Evolutionary conservation across 2,888 invertebrate genomes (phyloP), one percentile per base, ranked within the genome.

Genomic region (Drosophila subsilvestris): DNA sequence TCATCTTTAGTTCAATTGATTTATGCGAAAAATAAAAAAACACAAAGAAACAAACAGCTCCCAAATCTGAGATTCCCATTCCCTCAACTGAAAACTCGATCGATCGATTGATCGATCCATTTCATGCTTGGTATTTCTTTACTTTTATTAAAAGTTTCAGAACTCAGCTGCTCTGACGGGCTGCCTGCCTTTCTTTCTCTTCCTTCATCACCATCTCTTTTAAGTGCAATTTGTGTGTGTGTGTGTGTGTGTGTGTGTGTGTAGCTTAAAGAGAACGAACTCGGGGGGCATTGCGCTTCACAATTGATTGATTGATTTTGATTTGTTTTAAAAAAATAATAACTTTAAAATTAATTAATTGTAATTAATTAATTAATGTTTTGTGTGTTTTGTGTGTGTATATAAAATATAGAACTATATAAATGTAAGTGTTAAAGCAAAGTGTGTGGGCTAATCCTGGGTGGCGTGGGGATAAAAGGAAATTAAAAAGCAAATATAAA

Each of bases 71-170:
- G 4, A 29, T 29, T 32, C 12, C 12, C n/a, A 37, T 7, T 8
- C 3, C 20, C 22, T 4, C 3, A 22, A 32, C 42, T 42, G 18
- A 43, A 63, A 32, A 63, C 22, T 10, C 6, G 9, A 27, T 27
- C n/a, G 7, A 3, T 32, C 12, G 2, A 12, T 3, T 6, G 25
- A 9, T 27, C n/a, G 7, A 3, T 44, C n/a, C 3, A n/a, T 4
- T 37, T 63, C 63, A 65, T 65, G 65, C 49, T 62, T 71, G 32
- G 63, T 72, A 73, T 72, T 72, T 74, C 53, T 76, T 62, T 56
- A 84, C 81, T 82, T 82, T 86, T 82, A 87, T 82, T 82, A 78
- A 87, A 82, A 82, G 85, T 81, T 73, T 66, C 71, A 78, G 79
- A 70, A 67, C 75, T 60, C 55, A 50, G 74, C 51, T 74, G 43